Base-by-base conservation (phyloP, 2,888 invertebrate species). In the Tinea pellionella region DNA sequence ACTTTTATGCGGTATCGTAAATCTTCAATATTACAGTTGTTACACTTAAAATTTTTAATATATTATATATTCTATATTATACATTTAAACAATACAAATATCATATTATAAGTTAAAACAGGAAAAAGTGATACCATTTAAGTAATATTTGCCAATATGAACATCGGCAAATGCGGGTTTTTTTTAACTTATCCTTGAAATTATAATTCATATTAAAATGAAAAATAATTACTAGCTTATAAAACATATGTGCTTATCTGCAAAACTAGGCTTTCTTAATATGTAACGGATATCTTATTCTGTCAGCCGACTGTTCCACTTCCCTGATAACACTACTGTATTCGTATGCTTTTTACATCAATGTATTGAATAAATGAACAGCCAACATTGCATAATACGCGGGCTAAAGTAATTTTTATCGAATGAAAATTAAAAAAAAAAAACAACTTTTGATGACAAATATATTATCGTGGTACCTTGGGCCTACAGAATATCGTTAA, bases 91-190 rank as follows among this genome's bases (percentile, higher is more conserved):
- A n/a, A n/a, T 66, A 60, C 59, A 51, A 59, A 16, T 30, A 43
- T n/a, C 2, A 13, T n/a, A 13, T 43, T 43, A 13, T 43, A 43
- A n/a, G n/a, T n/a, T 43, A 43, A 43, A 43, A 61, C 47, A 47
- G 47, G 47, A 47, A 47, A 43, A 16, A 15, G 47, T 47, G 47
- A 47, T 47, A 47, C 4, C 47, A 8, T 47, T 56, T 61, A 55
- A 63, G 47, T 62, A 65, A 66, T 65, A 70, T 75, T 78, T 78
- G 77, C 75, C 77, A 75, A 78, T 73, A 74, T 75, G 74, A 71
- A 75, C 63, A 68, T 64, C 61, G 63, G 66, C 66, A 67, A 64
- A 64, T 66, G 70, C 71, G 73, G 75, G 70, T 69, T 62, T 68
- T n/a, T n/a, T 63, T 65, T 62, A 47, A 24, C 13, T 47, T 47